Base-by-base conservation (phyloP, 2,797 vertebrate genomes). In the Chaetophractus vellerosus region DNA sequence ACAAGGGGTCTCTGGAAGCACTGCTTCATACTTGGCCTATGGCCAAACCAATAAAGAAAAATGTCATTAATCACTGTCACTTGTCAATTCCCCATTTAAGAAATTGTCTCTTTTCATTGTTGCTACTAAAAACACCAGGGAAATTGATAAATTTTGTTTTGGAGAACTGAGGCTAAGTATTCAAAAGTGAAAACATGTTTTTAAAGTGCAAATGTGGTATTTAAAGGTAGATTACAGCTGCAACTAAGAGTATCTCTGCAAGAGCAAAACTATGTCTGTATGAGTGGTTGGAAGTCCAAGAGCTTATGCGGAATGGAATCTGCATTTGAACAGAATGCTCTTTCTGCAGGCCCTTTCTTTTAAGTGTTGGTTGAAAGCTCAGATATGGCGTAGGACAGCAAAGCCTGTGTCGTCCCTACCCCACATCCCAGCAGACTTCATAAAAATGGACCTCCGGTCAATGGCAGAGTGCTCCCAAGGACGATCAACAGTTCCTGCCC, bases 61-160 rank as follows among this genome's bases (percentile, higher is more conserved):
- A 94, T 96, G 94, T 81, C 96, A 98, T 98, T 96, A 98, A 97
- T 98, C 96, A 97, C 96, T 97, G 97, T 90, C 95, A 97, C 69
- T 95, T 97, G 96, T 97, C 97, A 97, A 80, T 97, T 98, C 57
- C 97, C 69, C 93, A 80, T 76, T 90, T 95, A 90, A 97, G 87
- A 97, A 97, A 98, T 91, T 91, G 93, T 94, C 91, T 98, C 78
- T 80, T 96, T 97, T 97, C 90, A 88, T 96, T 98, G 96, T 98
- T 89, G 80, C 26, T 84, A 96, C 96, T 88, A 96, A 95, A 95
- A 95, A 33, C 86, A 96, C 86, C 94, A 94, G 72, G n/a, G 87
- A 94, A 96, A 93, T 95, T 91, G 96, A 93, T 96, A 91, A 94
- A 95, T 84, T 96, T 97, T 96, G 89, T 93, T 94, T 95, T 79